Evolutionary conservation across 2,113 vertebrate genomes (phyloP), one percentile per base, ranked within the genome.

Genomic region (Polyodon spathula): DNA sequence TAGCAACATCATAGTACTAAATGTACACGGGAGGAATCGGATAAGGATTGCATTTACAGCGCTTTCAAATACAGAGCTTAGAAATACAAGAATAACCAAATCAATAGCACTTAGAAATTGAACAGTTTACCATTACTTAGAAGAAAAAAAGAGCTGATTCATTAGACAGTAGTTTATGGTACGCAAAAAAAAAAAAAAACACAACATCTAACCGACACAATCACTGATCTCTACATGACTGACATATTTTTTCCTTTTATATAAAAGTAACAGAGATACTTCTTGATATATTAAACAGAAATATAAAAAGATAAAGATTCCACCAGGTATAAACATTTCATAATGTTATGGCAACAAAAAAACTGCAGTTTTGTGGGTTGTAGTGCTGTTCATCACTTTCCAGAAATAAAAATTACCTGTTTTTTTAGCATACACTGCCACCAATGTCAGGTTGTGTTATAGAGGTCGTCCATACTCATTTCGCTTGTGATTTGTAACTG

Each of bases 1-100:
- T 90, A 92, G 87, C 88, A 93, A 92, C 87, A 90, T 88, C 87
- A 89, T 87, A 91, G 85, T 92, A 91, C 81, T 92, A 89, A 93
- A 88, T 89, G 91, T 87, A 92, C 86, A 92, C 79, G 89, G 83
- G 84, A 85, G 87, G 81, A 75, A 65, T 86, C 77, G 79, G 80
- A 86, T 86, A 70, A 84, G 82, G 83, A 84, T 81, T 82, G 87
- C 86, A 88, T 91, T 89, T 90, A 92, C 90, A 94, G 82, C 85
- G 85, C 84, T 89, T 84, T 87, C 88, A 90, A 90, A 88, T 81
- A 93, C 89, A 91, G 79, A 85, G 85, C 78, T 86, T 85, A 84
- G 75, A 84, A 81, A 79, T 88, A 93, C 90, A 92, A 89, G 88
- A 88, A 88, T 81, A 87, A 88, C 83, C 84, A 87, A 86, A 88